phyloP scores from a whole-genome alignment of 2,113 vertebrate genomes.

The Chrysochloris asiatica region DNA sequence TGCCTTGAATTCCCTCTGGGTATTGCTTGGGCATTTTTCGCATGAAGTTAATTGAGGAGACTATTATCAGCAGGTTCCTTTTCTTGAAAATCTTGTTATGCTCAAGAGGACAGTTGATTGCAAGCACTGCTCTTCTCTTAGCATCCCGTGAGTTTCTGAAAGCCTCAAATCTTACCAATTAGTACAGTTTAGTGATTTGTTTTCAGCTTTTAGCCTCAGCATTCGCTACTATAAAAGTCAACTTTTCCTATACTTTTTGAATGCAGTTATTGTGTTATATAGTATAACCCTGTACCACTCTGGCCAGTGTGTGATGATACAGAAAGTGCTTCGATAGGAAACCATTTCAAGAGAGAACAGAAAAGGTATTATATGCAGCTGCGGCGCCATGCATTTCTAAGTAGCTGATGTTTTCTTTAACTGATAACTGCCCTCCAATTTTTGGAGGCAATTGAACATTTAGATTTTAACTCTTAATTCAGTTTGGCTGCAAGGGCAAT shows the following conservation, averaged over 20 bases:
- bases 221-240: conserved; percentile 30
- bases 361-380: conserved; percentile 79
- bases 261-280: conserved; percentile 77
- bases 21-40: conserved; percentile 29
- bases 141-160: conserved; percentile 49
- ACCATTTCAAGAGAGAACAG: conserved; percentile 79
- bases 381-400: conserved; percentile 69
- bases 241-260: conserved; percentile 70
- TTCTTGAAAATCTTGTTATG: conserved; percentile 52
- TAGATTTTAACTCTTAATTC: conserved; percentile 78
- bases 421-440: conserved; percentile 55
- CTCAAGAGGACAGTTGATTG: conserved; percentile 36
- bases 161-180: conserved; percentile 58
- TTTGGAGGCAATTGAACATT: conserved; percentile 50
- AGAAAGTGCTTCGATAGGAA: conserved; percentile 67
- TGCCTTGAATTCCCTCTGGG: neutral
- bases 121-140: conserved; percentile 42
- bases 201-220: conserved; percentile 48
- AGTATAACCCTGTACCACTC: conserved; percentile 78
- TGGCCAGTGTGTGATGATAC: conserved; percentile 74
- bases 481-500: neutral
- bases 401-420: conserved; percentile 79
- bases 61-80: conserved; percentile 15
- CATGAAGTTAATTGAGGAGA: conserved; percentile 67
- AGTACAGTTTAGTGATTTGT: conserved; percentile 67